Evolutionary conservation across 1,140 invertebrate species (phyloP).

Genomic region (Steinernema feltiae): DNA sequence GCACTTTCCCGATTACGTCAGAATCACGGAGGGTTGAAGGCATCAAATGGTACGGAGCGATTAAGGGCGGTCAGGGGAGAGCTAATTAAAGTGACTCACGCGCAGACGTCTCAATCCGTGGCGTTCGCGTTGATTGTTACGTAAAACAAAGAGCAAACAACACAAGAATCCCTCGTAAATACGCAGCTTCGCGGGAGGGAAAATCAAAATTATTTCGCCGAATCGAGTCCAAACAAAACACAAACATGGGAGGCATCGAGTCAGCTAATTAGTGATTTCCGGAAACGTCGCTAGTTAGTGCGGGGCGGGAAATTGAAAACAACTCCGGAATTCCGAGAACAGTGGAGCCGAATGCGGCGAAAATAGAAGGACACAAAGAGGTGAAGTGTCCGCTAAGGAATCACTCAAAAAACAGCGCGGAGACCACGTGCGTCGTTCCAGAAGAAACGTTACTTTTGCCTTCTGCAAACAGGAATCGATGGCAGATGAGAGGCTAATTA

Average conservation of each 20-base stretch:
- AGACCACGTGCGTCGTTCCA: not conserved
- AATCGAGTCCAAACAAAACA: not conserved
- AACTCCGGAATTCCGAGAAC: no score
- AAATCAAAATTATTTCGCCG: no score
- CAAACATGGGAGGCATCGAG: slow-evolving; percentile 1
- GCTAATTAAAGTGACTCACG: not conserved
- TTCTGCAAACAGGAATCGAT: not conserved
- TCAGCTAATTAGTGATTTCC: not conserved
- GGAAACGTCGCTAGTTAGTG: not conserved
- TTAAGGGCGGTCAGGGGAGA: not conserved
- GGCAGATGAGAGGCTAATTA: not conserved
- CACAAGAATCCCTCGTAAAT: no score
- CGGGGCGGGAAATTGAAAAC: no score
- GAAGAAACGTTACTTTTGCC: not conserved
- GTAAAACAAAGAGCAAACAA: not conserved
- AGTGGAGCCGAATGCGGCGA: no score
- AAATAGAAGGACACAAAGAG: not conserved
- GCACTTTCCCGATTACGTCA: not conserved
- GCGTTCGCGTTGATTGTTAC: not conserved
- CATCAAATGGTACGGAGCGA: not conserved
- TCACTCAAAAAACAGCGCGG: not conserved
- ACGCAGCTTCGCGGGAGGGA: no score
- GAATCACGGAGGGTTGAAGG: not conserved
- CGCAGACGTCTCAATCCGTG: not conserved
- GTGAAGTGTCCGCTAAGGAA: not conserved